Base-by-base conservation (phyloP, 2,888 invertebrate genomes). In the Teleogryllus oceanicus region DNA sequence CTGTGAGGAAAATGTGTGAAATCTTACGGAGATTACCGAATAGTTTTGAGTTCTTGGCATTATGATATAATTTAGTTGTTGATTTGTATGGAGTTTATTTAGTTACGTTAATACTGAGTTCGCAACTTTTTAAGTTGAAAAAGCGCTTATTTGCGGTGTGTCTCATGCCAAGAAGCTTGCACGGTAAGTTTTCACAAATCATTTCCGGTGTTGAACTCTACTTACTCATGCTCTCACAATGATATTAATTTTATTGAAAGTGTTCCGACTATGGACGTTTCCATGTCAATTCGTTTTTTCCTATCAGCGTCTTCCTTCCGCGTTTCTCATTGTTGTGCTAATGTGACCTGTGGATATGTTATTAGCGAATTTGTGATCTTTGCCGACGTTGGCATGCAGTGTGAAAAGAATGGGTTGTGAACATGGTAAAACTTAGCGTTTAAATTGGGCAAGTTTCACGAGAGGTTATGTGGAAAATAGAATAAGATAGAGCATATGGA, bases 141-240 rank as follows among this genome's bases (percentile, higher is more conserved):
- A n/a, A 37, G 37, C 37, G 37, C 37, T 8, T 37, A 37, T 37
- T n/a, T 24, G 80, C 80, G 80, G 80, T 77, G 80, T 80, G 80
- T 80, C 77, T 62, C 79, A 81, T 80, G 81, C 81, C 77, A 80
- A 81, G 80, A 51, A 80, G 80, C 75, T 50, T 80, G 74, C 24
- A 79, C 77, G 79, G 80, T 82, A 79, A 81, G 82, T 81, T 81
- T 79, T 80, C 77, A 79, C 78, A 77, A 78, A 80, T 81, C 80
- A 80, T 82, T 80, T 82, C 82, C 82, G 82, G 82, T 82, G 80
- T 75, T 74, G 37, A 77, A 74, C 20, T 74, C n/a, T 12, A 10
- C 21, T 74, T 37, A 37, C 37, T 37, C 37, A 37, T 37, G 37
- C 37, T 37, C 37, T 37, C 37, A 37, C 37, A 37, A 8, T 37